phyloP scores from a whole-genome alignment of 2,888 invertebrate species.

The Tipula vernalis region DNA sequence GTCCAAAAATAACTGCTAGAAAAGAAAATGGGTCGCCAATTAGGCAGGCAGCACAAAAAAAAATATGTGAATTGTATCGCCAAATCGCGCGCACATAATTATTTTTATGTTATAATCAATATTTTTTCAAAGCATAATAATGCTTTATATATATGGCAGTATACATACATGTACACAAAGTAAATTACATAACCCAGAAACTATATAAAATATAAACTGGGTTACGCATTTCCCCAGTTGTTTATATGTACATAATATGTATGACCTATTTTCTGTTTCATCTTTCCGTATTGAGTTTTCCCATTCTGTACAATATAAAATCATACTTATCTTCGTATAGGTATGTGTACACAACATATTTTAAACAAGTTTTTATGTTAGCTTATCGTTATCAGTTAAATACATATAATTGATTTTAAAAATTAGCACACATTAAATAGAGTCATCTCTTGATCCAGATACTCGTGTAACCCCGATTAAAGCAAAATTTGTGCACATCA shows the following conservation, averaged over 20 bases:
- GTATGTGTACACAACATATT: not conserved
- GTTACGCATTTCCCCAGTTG: constrained; percentile 8
- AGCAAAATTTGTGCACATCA: not conserved
- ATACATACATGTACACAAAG: no score
- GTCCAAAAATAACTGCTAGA: not conserved
- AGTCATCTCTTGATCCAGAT: not conserved
- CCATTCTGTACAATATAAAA: not conserved
- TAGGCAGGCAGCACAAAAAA: not conserved
- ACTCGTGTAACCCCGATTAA: not conserved
- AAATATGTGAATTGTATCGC: no score
- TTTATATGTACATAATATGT: not conserved
- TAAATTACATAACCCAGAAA: not conserved
- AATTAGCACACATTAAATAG: not conserved
- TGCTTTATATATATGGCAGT: not conserved
- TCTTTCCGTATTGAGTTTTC: not conserved
- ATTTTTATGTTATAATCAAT: no score
- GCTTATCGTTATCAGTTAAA: not conserved
- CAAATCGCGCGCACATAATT: not conserved
- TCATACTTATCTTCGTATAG: not conserved
- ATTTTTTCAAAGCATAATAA: no score
- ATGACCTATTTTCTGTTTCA: not conserved
- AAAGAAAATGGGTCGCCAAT: not conserved
- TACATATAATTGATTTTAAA: not conserved
- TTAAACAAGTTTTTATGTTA: not conserved
- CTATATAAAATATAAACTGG: not conserved